Percentiles rank a stretch among this genome's conserved stretches.
phyloP scores from a whole-genome alignment of 35 echinoderm and acorn worm species.

The Eucidaris tribuloides region DNA sequence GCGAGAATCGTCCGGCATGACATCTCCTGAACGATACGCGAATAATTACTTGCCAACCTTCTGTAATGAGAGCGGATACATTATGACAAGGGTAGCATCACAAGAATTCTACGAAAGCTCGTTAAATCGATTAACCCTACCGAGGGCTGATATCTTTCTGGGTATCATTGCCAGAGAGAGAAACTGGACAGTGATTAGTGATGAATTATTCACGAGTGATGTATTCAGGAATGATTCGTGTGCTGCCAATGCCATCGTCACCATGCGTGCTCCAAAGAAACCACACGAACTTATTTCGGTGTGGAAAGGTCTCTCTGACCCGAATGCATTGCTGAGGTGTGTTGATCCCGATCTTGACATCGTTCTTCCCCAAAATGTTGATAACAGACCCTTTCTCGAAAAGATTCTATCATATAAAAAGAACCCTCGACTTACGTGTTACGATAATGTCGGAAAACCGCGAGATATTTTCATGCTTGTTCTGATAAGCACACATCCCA shows the following conservation, averaged over 20 bases:
- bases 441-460: background rate
- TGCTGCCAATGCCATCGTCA: background rate
- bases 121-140: slow-evolving; percentile 18
- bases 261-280: slow-evolving; percentile 25
- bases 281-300: background rate
- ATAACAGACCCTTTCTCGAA: slow-evolving; percentile 8
- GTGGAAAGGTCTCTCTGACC: slow-evolving; percentile 14
- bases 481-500: slow-evolving; percentile 1
- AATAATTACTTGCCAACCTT: slow-evolving; percentile 46
- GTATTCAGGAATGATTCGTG: slow-evolving; percentile 29
- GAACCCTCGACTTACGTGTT: background rate
- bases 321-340: slow-evolving; percentile 25
- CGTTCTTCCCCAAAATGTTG: background rate
- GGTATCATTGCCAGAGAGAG: slow-evolving; percentile 27
- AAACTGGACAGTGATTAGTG: background rate
- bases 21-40: too few relatives aligned
- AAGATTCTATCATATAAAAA: background rate
- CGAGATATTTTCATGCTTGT: background rate
- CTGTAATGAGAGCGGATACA: slow-evolving; percentile 32
- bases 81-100: slow-evolving; percentile 17
- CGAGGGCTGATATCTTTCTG: slow-evolving; percentile 22
- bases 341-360: slow-evolving; percentile 32
- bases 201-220: slow-evolving; percentile 26
- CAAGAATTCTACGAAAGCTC: background rate
- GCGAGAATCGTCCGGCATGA: background rate